Conservation (phyloP, 2,888 invertebrate genomes). For the Matsumyia berberina region DNA sequence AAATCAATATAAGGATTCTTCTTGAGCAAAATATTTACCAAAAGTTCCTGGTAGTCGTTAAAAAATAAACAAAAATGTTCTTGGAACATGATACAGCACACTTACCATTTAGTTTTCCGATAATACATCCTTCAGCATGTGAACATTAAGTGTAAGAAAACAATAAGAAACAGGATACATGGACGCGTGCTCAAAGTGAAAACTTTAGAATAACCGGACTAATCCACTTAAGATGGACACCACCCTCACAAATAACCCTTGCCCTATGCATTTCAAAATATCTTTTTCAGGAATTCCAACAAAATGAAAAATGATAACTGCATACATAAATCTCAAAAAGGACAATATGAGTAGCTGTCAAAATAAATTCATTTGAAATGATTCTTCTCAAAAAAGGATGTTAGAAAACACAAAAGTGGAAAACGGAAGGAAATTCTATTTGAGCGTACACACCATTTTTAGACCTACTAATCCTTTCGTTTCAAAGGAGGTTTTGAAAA, state of each 20-base stretch:
- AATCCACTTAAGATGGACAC: constrained; percentile 72
- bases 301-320: constrained; percentile 20
- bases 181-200: constrained; percentile 51
- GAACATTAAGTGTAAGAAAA: constrained; percentile 13
- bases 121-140: neutral
- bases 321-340: constrained; percentile 23
- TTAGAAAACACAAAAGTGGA: constrained; percentile 6
- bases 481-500: constrained; percentile 43
- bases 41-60: neutral
- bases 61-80: neutral
- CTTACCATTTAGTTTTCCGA: neutral
- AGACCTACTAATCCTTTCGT: constrained; percentile 45
- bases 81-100: constrained; percentile 5
- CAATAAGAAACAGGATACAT: constrained; percentile 20
- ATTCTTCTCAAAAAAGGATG: constrained; percentile 55
- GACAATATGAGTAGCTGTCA: constrained; percentile 63
- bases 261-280: constrained; percentile 12
- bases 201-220: constrained; percentile 63
- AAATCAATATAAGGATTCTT: neutral
- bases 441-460: constrained; percentile 2
- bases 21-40: neutral
- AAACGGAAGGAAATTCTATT: constrained; percentile 63
- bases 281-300: constrained; percentile 1
- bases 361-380: constrained; percentile 63
- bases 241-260: constrained; percentile 71